phyloP scores from a whole-genome alignment of 2,113 vertebrate genomes.

The Melanocharis versteri region DNA sequence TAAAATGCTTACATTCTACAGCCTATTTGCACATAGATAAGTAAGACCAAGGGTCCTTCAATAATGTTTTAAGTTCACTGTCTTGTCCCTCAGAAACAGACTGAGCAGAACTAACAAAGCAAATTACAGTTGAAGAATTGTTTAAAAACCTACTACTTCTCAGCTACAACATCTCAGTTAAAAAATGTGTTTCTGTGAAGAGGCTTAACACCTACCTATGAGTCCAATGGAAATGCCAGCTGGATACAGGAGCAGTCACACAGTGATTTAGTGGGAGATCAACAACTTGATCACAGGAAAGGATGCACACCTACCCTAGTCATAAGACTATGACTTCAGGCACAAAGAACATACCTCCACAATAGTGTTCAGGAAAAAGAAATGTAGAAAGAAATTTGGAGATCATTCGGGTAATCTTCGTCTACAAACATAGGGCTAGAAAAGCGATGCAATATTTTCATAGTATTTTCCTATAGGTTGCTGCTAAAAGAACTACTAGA shows the following conservation, averaged over 20 bases:
- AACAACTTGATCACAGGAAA: neutral
- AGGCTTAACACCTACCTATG: neutral
- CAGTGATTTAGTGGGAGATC: neutral
- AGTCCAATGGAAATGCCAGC: neutral
- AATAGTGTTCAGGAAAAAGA: neutral
- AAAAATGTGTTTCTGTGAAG: neutral
- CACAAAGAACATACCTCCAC: neutral
- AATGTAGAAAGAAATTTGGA: neutral
- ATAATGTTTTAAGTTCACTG: neutral
- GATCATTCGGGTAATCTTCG: neutral
- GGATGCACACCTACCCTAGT: neutral
- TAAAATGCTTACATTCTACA: neutral
- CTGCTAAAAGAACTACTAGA: neutral
- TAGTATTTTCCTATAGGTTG: neutral
- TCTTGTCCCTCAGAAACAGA: neutral
- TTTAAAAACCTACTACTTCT: neutral
- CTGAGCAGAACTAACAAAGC: neutral
- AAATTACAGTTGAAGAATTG: neutral
- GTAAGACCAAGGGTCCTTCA: neutral
- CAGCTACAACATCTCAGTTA: neutral
- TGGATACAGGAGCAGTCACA: neutral
- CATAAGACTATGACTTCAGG: neutral
- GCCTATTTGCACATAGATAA: neutral
- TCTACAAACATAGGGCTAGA: neutral
- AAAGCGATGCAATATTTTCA: neutral